These are phyloP conservation scores for Magallana nippona DNA, from an alignment of 2,888 invertebrate species.

Conservation along the genomic window DNA sequence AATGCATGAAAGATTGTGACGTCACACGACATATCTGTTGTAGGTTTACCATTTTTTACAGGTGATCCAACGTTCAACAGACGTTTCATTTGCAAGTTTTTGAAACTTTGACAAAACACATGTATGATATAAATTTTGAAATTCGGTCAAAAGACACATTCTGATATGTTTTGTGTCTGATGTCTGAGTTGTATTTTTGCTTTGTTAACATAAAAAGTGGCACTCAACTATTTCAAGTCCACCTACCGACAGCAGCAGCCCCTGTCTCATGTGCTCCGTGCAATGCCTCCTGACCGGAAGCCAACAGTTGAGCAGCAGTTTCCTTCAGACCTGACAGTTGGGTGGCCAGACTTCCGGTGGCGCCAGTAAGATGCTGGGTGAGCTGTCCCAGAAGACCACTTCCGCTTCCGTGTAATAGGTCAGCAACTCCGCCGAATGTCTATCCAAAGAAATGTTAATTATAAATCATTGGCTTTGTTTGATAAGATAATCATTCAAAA, in stretches of 20 bases:
- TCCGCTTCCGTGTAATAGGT: slow-evolving; percentile 17
- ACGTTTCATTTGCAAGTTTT: no score
- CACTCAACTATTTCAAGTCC: no score
- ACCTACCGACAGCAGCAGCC: not conserved
- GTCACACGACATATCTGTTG: no score
- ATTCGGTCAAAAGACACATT: no score
- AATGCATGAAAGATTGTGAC: not conserved
- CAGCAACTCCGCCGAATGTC: slow-evolving; percentile 34
- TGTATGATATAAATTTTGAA: no score
- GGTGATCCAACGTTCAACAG: no score
- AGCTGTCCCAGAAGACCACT: not conserved
- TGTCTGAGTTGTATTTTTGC: no score
- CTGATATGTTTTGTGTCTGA: no score
- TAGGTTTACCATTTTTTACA: no score
- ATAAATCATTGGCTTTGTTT: not conserved
- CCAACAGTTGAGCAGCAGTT: slow-evolving; percentile 34
- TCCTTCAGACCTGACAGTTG: slow-evolving; percentile 32
- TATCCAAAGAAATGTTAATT: not conserved
- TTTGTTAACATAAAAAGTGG: no score
- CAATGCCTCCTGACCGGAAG: slow-evolving; percentile 28
- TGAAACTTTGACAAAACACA: no score
- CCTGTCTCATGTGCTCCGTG: not conserved
- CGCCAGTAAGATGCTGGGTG: not conserved
- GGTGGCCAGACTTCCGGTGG: not conserved
- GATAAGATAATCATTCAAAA: not conserved